These are phyloP conservation scores for Campylomormyrus tamandua DNA, from an alignment of 2,113 vertebrate genomes.

Conservation along the genomic window DNA sequence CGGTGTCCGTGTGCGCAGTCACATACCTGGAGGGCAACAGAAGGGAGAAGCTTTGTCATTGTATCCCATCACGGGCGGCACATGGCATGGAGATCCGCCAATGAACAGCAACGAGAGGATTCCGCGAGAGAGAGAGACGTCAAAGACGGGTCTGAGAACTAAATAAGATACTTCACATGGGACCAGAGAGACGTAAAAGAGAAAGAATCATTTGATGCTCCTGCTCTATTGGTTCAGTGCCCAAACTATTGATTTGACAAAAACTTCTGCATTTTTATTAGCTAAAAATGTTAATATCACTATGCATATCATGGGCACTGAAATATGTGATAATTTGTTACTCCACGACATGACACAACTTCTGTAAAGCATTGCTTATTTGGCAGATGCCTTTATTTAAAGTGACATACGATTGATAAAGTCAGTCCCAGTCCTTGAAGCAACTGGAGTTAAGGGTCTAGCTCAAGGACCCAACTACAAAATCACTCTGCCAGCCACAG, in stretches of 20 bases:
- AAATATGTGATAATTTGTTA: not conserved
- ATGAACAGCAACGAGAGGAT: not conserved
- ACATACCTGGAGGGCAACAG: conserved; percentile 72
- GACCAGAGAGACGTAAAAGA: not conserved
- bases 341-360: not conserved
- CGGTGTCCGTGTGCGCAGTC: conserved; percentile 88
- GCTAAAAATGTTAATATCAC: not conserved
- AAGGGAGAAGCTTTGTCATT: not conserved
- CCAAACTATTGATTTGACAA: not conserved
- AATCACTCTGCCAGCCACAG: not conserved
- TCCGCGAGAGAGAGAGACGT: not conserved
- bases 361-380: not conserved
- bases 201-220: not conserved
- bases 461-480: not conserved
- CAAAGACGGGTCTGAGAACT: not conserved
- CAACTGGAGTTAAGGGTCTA: not conserved
- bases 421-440: not conserved
- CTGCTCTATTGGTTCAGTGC: not conserved
- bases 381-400: not conserved
- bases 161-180: not conserved
- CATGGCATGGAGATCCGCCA: not conserved
- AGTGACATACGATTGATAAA: not conserved
- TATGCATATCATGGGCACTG: not conserved
- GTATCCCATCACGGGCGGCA: not conserved
- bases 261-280: not conserved